Base-by-base conservation (phyloP, 1,140 invertebrate species). In the Whitmania pigra region DNA sequence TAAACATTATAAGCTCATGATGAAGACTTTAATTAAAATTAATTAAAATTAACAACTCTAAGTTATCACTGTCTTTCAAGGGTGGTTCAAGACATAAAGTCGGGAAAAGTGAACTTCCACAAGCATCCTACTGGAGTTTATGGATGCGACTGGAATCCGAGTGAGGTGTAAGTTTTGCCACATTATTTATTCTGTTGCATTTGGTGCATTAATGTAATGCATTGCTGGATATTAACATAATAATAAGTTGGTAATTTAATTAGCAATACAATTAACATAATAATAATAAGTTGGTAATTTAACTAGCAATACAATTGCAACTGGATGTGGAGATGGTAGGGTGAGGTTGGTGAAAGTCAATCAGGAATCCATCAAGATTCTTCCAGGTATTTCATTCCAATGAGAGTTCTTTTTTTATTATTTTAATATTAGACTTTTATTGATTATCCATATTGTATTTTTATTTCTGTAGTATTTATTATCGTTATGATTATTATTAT, bases 91-190 rank as follows among this genome's bases (percentile, higher is more conserved):
- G 43, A 49, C 43, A 17, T 49, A 49, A 49, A 49, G 43, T 49
- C 43, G 76, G 83, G 83, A 0, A 78, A 77, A 13, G 15, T 82
- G 11, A 31, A 84, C 20, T 79, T 82, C 53, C 84, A 83, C 73
- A 80, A 78, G 76, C 84, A 85, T 73, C 82, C 83, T 18, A 78
- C 70, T 7, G 72, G 81, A 36, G 83, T 84, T 3, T 85, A 78
- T 77, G 83, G 84, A 7, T 82, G 83, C 77, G 83, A 84, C 71
- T 85, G 84, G 84, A 80, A 78, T 72, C 79, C 81, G 13, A 74
- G 79, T 73, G 81, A 82, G 43, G 43, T 22, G 69, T 71, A 53
- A 49, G 43, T 49, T 49, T 13, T 17, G n/a, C n/a, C 9, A 36
- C 43, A 49, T 7, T 1, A 49, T 49, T 3, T 49, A 11, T 17